Evolutionary conservation across 2,888 invertebrate genomes (phyloP), one percentile per base, ranked within the genome.

Genomic region (Epistrophe grossulariae): DNA sequence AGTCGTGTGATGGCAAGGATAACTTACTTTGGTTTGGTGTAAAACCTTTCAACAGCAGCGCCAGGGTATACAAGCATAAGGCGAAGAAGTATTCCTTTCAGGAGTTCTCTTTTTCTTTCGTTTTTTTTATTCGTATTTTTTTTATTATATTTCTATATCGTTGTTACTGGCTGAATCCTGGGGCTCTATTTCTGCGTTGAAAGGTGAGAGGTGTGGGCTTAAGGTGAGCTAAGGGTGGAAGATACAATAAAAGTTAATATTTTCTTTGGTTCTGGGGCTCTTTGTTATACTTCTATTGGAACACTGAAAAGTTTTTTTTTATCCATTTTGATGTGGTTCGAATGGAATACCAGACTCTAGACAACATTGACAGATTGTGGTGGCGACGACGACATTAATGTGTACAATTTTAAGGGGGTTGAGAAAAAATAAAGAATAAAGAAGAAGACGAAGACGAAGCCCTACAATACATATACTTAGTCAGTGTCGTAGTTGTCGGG

Each of bases 211-310:
- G 83, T 62, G 77, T n/a, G 52, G 73, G 40, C 15, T 40, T 55
- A 40, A 79, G 79, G 85, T 82, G 60, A 79, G 79, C 66, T 48
- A 11, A 31, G n/a, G 43, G 48, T 31, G 48, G 48, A 50, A 50
- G 68, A 50, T 72, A 62, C 76, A 79, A 83, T 76, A 87, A 79
- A 79, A 87, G 87, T 83, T 87, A 87, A 83, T 87, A 87, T 85
- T 83, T 87, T 76, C 87, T 68, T 83, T 79, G 48, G 83, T 79
- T 83, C 55, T 70, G 68, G 60, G 78, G 78, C 60, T 72, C 77
- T 73, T 73, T 83, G 62, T 79, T 62, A 50, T 28, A 24, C 17
- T 52, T 57, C 35, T 78, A 73, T 81, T 85, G 78, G 81, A 73
- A 77, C 70, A 85, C 62, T 73, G 52, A 31, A 81, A 68, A 62